Evolutionary conservation across 2,797 vertebrate genomes (phyloP), one percentile per base, ranked within the genome.

Genomic region (Syncerus caffer): DNA sequence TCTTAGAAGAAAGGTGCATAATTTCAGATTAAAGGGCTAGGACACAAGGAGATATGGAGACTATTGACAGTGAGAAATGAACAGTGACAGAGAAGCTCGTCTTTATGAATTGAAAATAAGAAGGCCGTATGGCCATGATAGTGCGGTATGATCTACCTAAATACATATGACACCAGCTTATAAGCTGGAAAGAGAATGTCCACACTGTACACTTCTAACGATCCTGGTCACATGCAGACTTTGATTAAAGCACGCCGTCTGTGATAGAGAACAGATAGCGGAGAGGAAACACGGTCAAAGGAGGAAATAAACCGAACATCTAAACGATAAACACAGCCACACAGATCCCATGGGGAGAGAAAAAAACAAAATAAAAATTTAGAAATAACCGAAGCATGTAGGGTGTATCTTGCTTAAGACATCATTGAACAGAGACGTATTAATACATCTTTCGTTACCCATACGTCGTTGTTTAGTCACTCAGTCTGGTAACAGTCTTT

Each of bases 381-480:
- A 74, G 76, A 62, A 83, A 23, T 79, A 16, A 38, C 42, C 6
- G 2, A 74, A 74, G 53, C 12, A 8, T 27, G 23, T 21, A 60
- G 45, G 6, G 6, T 31, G 13, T 21, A 3, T 53, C 58, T 74
- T 6, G 51, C 27, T 47, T 57, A 57, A 13, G n/a, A 34, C n/a
- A 21, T 38, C 17, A 21, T 12, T 71, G n/a, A 71, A 21, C 19
- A 71, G n/a, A 71, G n/a, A 71, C 0, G 10, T 38, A 6, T 12
- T 71, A 19, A 34, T 21, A 21, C 19, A 10, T 21, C 19, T 71
- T 71, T 38, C 0, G 0, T 71, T 71, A 38, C 10, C 4, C 17
- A 38, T 0, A 21, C 0, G 19, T 6, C 6, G 4, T 34, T 34
- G 4, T 19, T 34, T 3, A 67, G 16, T 19, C n/a, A 2, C 2